Base-by-base conservation (phyloP, 2,113 vertebrate genomes). In the Ophiodon elongatus region DNA sequence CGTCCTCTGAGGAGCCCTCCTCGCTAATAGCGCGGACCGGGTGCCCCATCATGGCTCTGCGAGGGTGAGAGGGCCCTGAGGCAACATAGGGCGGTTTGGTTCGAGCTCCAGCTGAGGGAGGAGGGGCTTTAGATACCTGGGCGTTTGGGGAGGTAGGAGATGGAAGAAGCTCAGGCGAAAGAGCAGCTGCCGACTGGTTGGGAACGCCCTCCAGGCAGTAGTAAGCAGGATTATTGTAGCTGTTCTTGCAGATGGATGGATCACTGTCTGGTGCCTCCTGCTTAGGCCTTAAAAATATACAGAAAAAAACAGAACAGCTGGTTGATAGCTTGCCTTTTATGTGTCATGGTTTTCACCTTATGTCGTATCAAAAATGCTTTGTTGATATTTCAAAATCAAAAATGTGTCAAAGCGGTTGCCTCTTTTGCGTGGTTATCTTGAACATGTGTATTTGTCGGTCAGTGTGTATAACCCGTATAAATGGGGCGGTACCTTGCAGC, bases 171-270 rank as follows among this genome's bases (percentile, higher is more conserved):
- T 97, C 96, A 0, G 95, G 56, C 0, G 95, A 94, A 85, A 96
- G 10, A 0, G 94, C 94, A 87, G 95, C 94, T 89, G 95, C 94
- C 67, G 95, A 96, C 75, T 97, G 98, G 89, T 99, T 98, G 0
- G 98, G 97, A 72, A 99, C 98, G 0, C 97, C 98, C 85, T 99
- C 98, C 62, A 99, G 94, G 76, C 98, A 98, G 41, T 99, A 99
- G 94, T 99, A 99, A 13, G 97, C 97, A 0, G 98, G 98, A 85
- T 99, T 99, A 85, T 99, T 99, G 95, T 98, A 99, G 94, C 98
- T 98, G 95, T 98, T 98, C 91, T 98, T 99, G 89, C 93, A 86
- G 0, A 93, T 87, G 6, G 93, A 91, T 0, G 93, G 92, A 14
- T 96, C 96, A 0, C 85, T 86, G 1, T 98, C 97, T 2, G 92